These are phyloP conservation scores for Poecilia picta DNA, from an alignment of 2,797 vertebrate genomes.

Conservation along the genomic window DNA sequence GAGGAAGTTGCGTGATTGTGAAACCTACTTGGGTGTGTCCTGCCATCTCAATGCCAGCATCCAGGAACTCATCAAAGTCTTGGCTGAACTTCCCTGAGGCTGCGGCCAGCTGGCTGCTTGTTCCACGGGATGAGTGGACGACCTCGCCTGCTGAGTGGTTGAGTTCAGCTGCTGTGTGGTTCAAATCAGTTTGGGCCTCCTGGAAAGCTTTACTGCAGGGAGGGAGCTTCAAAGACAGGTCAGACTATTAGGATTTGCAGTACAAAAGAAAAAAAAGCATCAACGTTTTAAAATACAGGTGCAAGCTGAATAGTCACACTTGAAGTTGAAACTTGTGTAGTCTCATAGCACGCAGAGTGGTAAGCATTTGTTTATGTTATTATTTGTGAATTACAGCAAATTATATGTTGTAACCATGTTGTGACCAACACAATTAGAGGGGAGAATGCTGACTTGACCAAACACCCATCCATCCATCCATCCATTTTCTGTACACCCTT, in stretches of 20 bases:
- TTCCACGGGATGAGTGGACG: conserved; percentile 93
- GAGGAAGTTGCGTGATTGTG: conserved; percentile 20
- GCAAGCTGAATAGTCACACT: background rate
- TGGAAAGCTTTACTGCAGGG: conserved; percentile 95
- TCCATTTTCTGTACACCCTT: too few species aligned
- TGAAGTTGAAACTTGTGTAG: background rate
- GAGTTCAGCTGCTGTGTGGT: conserved; percentile 95
- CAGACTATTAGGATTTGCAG: conserved; percentile 22
- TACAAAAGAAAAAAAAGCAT: conserved; percentile 19
- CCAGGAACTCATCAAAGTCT: conserved; percentile 98
- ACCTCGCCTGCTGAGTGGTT: conserved; percentile 98
- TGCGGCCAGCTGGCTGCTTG: conserved; percentile 91
- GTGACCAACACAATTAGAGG: background rate
- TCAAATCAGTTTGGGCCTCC: conserved; percentile 96
- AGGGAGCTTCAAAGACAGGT: conserved; percentile 84
- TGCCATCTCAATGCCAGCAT: conserved; percentile 98
- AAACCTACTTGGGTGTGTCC: conserved; percentile 93
- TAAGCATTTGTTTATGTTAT: background rate
- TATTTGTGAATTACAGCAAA: background rate
- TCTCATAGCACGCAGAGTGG: background rate
- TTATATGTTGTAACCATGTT: background rate
- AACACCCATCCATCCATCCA: too few species aligned
- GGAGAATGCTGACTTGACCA: background rate
- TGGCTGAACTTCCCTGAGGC: conserved; percentile 98
- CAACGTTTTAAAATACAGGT: background rate